These are phyloP conservation scores for Oscheius onirici DNA, from an alignment of 2,888 invertebrate species.

Conservation along the genomic window DNA sequence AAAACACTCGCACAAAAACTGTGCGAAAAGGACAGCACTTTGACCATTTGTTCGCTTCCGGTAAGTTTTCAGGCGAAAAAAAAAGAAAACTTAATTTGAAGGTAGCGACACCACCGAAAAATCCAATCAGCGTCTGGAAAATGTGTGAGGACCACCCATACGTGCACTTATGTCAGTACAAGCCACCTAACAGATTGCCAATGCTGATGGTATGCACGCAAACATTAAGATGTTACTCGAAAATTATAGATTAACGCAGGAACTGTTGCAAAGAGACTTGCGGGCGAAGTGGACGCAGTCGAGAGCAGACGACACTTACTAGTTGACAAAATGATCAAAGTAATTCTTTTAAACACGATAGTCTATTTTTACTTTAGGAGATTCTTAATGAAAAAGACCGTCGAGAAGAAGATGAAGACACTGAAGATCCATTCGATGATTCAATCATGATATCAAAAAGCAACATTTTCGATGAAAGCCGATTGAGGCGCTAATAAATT, in stretches of 20 bases:
- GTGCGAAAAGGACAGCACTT: slow-evolving; percentile 9
- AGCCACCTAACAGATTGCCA: neutral
- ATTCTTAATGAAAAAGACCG: slow-evolving; percentile 2
- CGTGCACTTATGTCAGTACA: slow-evolving; percentile 1
- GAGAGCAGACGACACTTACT: neutral
- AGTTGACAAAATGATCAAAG: neutral
- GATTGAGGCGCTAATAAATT: neutral
- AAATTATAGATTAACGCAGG: neutral
- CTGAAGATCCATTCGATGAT: slow-evolving; percentile 15
- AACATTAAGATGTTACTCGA: neutral
- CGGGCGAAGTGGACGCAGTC: neutral
- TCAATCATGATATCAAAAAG: neutral
- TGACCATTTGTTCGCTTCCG: slow-evolving; percentile 20
- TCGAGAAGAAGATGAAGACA: neutral
- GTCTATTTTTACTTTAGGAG: neutral
- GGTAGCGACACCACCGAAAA: neutral
- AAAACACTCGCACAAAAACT: slow-evolving; percentile 18
- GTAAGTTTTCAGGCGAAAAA: neutral
- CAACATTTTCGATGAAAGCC: slow-evolving; percentile 10
- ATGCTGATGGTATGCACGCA: neutral
- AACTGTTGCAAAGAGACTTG: neutral
- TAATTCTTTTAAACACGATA: neutral
- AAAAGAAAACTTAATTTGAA: neutral
- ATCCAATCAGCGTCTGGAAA: slow-evolving; percentile 12
- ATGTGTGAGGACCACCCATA: slow-evolving; percentile 19